Evolutionary conservation across 2,797 vertebrate species (phyloP).

Genomic region (Poeciliopsis paucimaculata): DNA sequence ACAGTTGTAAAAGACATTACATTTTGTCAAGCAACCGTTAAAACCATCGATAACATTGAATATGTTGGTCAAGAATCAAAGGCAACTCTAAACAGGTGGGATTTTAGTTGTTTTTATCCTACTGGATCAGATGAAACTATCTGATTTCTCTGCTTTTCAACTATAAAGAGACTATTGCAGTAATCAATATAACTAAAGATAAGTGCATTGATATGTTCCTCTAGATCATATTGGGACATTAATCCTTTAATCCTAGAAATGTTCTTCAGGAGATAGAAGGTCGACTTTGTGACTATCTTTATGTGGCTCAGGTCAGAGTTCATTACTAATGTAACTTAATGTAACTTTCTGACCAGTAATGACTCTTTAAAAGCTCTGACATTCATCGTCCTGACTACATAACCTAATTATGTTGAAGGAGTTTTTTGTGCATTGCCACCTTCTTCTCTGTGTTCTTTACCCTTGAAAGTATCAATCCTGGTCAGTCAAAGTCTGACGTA

Average conservation of each 20-base stretch:
- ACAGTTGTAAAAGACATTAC: too few species aligned
- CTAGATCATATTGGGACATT: too few species aligned
- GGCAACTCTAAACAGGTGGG: too few species aligned
- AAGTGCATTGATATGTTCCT: too few species aligned
- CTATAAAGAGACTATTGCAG: neutral
- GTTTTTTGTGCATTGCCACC: neutral
- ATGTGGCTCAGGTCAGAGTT: too few species aligned
- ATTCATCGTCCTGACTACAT: neutral
- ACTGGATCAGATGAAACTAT: neutral
- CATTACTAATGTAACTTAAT: neutral
- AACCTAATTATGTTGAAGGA: neutral
- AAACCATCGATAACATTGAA: too few species aligned
- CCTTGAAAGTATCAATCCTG: neutral
- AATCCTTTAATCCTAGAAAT: too few species aligned
- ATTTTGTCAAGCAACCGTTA: too few species aligned
- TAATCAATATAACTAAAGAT: too few species aligned
- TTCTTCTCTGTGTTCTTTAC: neutral
- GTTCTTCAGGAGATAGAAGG: too few species aligned
- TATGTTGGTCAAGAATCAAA: too few species aligned
- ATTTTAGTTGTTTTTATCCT: neutral
- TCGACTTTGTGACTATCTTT: too few species aligned
- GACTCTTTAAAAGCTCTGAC: neutral
- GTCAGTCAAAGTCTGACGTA: neutral
- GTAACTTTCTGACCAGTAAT: neutral
- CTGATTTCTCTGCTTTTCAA: neutral